Evolutionary conservation across 2,113 vertebrate species (phyloP), one percentile per base, ranked within the genome.

Genomic region (Syrrhaptes paradoxus): DNA sequence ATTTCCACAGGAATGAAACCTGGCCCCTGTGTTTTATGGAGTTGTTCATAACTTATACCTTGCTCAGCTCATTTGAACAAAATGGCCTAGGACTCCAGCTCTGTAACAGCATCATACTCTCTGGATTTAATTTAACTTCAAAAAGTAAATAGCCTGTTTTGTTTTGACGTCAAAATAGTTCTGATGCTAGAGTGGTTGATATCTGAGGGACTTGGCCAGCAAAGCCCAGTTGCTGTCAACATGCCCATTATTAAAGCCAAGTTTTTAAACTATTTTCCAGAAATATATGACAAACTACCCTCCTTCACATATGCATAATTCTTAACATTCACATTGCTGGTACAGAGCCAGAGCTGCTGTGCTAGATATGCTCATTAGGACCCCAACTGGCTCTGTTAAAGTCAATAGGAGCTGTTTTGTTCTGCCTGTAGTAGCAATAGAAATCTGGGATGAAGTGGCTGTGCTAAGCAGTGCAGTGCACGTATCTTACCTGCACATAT

Each of bases 41-140:
- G 36, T 87, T 95, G 66, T 95, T 95, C 87, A 89, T 95, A 82
- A 89, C 84, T 89, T 96, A 76, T 75, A 91, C 77, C 74, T 95
- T 79, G 66, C 66, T 95, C 8, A 14, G 87, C 36, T 97, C 86
- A 84, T 97, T 95, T 94, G 70, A 73, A 87, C 3, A 10, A 96
- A 96, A 76, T 62, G 31, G 58, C 20, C 66, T 68, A 82, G 70
- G 68, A 95, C 49, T 94, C 52, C n/a, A 87, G 36, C 49, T 79
- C 46, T 70, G n/a, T 49, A 87, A 82, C 4, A 11, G 81, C 86
- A 94, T 79, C 77, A 32, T 65, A 57, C 51, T 82, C 58, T 97
- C 95, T 97, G 96, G 94, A 92, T 97, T 94, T 92, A 94, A 95
- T 97, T 96, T 97, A 95, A 95, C 94, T 95, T 96, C 96, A 96